These are phyloP conservation scores for Drosophila lacertosa DNA, from an alignment of 1,140 invertebrate species.

Conservation along the genomic window DNA sequence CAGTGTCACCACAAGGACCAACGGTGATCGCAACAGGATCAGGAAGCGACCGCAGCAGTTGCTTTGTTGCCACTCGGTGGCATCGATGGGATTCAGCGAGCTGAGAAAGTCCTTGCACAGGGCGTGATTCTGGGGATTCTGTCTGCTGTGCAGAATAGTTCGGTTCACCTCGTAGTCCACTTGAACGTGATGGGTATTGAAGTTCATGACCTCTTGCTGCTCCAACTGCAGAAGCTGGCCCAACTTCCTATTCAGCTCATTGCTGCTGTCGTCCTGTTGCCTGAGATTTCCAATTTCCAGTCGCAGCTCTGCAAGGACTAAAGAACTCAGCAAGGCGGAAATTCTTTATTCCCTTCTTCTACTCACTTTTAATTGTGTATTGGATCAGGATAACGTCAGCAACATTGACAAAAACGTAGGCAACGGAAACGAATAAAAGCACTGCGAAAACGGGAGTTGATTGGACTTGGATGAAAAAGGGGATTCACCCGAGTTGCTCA, in stretches of 20 bases:
- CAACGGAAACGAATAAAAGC: slow-evolving; percentile 22
- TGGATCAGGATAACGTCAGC: slow-evolving; percentile 36
- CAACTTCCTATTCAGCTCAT: neutral
- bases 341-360: neutral
- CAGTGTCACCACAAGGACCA: slow-evolving; percentile 20
- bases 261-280: neutral
- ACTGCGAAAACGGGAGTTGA: too few relatives aligned
- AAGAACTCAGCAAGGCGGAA: neutral
- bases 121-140: slow-evolving; percentile 37
- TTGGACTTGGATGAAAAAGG: too few relatives aligned
- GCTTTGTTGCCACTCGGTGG: slow-evolving; percentile 12
- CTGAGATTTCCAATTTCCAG: neutral
- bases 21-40: slow-evolving; percentile 15
- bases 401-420: slow-evolving; percentile 45
- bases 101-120: slow-evolving; percentile 36
- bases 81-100: slow-evolving; percentile 44
- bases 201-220: neutral
- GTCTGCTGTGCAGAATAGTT: slow-evolving; percentile 17
- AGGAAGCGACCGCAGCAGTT: neutral
- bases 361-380: slow-evolving; percentile 44
- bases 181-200: too few relatives aligned
- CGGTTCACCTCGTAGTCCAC: slow-evolving; percentile 17
- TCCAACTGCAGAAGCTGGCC: neutral
- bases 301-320: slow-evolving; percentile 30
- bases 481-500: too few relatives aligned